These are phyloP conservation scores for Leucophora obtusa DNA, from an alignment of 2,888 invertebrate species.

Conservation along the genomic window DNA sequence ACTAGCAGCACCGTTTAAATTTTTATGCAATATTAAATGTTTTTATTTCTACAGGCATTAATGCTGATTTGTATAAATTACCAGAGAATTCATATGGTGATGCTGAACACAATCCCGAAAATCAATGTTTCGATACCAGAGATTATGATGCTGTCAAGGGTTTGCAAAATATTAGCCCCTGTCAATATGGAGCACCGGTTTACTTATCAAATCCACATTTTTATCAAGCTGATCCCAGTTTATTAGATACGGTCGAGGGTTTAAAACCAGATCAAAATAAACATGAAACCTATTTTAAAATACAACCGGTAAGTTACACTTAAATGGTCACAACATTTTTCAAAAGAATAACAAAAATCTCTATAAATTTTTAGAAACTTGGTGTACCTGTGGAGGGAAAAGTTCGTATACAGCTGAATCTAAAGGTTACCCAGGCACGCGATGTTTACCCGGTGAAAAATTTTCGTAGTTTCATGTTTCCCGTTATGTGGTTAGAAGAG, in stretches of 20 bases:
- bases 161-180: slow-evolving; percentile 91
- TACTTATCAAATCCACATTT: slow-evolving; percentile 94
- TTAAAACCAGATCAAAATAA: slow-evolving; percentile 83
- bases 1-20: too few species aligned
- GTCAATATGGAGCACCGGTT: slow-evolving; percentile 93
- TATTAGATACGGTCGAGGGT: slow-evolving; percentile 85
- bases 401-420: slow-evolving; percentile 88
- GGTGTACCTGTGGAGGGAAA: slow-evolving; percentile 91
- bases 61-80: slow-evolving; percentile 86
- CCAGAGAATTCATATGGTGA: slow-evolving; percentile 85
- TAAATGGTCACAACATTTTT: background rate
- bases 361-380: slow-evolving; percentile 83
- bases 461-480: slow-evolving; percentile 89
- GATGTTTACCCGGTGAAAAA: slow-evolving; percentile 85
- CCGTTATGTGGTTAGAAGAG: slow-evolving; percentile 94
- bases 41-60: slow-evolving; percentile 80
- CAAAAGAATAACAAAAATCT: background rate
- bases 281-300: slow-evolving; percentile 89
- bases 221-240: slow-evolving; percentile 86
- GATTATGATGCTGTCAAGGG: slow-evolving; percentile 86
- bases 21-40: too few species aligned
- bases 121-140: slow-evolving; percentile 85
- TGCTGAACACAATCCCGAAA: slow-evolving; percentile 83
- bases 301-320: slow-evolving; percentile 86
- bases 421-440: slow-evolving; percentile 87